Evolutionary conservation across 2,797 vertebrate species (phyloP).

Genomic region (Peromyscus nudipes): DNA sequence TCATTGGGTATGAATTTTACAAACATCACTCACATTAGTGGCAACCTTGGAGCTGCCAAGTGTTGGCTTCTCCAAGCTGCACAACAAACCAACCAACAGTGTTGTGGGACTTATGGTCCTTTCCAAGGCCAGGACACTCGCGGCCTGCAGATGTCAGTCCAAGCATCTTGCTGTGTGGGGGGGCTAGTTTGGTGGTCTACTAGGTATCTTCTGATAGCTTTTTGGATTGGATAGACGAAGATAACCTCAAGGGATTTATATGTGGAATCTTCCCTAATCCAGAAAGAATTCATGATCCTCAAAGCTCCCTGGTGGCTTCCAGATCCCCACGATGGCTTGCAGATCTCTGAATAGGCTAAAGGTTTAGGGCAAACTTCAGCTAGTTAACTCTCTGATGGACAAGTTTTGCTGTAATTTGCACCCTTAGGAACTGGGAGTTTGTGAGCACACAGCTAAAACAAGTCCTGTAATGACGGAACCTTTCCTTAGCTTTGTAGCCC

Average conservation of each 20-base stretch:
- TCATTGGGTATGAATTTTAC: neutral
- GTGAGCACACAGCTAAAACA: neutral
- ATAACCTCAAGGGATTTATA: neutral
- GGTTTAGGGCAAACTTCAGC: no score
- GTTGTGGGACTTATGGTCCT: neutral
- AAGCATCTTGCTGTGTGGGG: neutral
- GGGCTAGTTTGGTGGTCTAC: neutral
- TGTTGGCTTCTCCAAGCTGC: neutral
- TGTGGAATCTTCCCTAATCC: neutral
- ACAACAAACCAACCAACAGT: neutral
- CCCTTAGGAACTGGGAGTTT: neutral
- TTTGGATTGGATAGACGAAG: neutral
- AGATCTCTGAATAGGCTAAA: neutral
- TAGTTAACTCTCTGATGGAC: neutral
- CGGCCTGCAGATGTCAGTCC: neutral
- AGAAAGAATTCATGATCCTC: neutral
- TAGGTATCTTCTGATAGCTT: neutral
- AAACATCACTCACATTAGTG: neutral
- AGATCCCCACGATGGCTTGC: neutral
- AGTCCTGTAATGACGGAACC: neutral
- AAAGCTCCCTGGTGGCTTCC: no score
- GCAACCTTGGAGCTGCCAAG: neutral
- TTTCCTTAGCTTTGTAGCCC: neutral
- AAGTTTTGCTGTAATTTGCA: neutral
- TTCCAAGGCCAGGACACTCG: neutral